phyloP scores from a whole-genome alignment of 1,140 invertebrate species.

The Streblospio benedicti region DNA sequence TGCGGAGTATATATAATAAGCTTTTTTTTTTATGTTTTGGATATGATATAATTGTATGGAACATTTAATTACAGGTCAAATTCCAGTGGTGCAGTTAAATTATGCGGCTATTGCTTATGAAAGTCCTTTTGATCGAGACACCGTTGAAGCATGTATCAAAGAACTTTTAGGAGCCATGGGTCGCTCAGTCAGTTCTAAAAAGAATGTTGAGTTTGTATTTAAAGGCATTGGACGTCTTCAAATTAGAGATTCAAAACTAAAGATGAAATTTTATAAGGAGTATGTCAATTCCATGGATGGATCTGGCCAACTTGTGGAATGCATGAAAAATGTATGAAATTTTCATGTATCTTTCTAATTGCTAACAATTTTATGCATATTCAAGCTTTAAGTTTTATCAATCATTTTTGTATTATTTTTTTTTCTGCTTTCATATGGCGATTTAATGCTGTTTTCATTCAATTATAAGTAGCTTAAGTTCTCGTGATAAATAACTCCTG shows the following conservation, averaged over 20 bases:
- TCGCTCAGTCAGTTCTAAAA: constrained; percentile 30
- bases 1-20: too few relatives aligned
- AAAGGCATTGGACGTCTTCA: constrained; percentile 39
- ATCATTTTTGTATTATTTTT: background rate
- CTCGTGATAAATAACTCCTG: too few relatives aligned
- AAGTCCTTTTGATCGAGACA: constrained; percentile 42
- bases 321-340: constrained; percentile 42
- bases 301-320: constrained; percentile 37
- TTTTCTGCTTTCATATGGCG: too few relatives aligned
- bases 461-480: too few relatives aligned
- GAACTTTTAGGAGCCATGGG: constrained; percentile 39
- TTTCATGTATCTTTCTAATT: background rate
- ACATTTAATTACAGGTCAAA: constrained; percentile 29
- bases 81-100: constrained; percentile 42
- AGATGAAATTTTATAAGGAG: constrained; percentile 48
- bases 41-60: background rate
- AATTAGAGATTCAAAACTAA: constrained; percentile 39
- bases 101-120: constrained; percentile 41
- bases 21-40: background rate
- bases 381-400: background rate
- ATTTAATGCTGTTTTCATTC: too few relatives aligned
- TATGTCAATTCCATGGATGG: constrained; percentile 44
- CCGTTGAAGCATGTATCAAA: constrained; percentile 42
- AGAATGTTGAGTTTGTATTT: constrained; percentile 44
- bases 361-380: background rate